Conservation (phyloP, 2,797 vertebrate genomes). For the Taenioides sp. region DNA sequence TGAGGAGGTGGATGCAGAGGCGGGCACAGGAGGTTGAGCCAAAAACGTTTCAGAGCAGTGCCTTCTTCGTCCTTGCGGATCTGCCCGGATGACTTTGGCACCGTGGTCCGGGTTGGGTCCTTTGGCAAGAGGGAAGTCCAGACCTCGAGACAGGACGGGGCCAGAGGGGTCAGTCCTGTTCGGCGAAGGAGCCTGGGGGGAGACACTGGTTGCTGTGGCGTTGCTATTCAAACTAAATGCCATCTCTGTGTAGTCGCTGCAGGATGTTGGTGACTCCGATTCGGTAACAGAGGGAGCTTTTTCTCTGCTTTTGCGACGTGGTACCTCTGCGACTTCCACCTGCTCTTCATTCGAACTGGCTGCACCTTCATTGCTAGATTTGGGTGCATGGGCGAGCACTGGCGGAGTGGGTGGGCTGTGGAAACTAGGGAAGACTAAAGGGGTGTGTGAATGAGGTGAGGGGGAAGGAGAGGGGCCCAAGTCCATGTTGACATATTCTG, state of each 20-base stretch:
- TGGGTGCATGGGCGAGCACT: slow-evolving; percentile 53
- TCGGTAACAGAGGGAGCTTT: slow-evolving; percentile 51
- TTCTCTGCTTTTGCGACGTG: slow-evolving; percentile 58
- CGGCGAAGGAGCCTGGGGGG: slow-evolving; percentile 70
- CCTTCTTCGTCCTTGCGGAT: slow-evolving; percentile 74
- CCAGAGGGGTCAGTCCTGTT: slow-evolving; percentile 63
- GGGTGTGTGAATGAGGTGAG: slow-evolving; percentile 70
- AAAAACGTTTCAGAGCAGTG: slow-evolving; percentile 82
- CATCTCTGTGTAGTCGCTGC: slow-evolving; percentile 78
- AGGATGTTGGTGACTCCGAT: slow-evolving; percentile 65
- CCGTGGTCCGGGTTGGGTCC: slow-evolving; percentile 77
- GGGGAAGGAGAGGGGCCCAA: slow-evolving; percentile 74
- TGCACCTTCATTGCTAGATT: slow-evolving; percentile 50
- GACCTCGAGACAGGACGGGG: slow-evolving; percentile 59
- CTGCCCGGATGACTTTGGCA: slow-evolving; percentile 77
- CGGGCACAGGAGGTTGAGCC: slow-evolving; percentile 58
- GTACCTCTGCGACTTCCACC: slow-evolving; percentile 38
- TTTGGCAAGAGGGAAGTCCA: slow-evolving; percentile 76
- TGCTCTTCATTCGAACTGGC: slow-evolving; percentile 43
- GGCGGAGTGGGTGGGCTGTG: slow-evolving; percentile 72
- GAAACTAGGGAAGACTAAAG: slow-evolving; percentile 73
- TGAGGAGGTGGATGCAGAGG: slow-evolving; percentile 61
- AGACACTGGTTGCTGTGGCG: slow-evolving; percentile 43
- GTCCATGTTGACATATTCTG: slow-evolving; percentile 76
- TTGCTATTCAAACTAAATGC: slow-evolving; percentile 70